phyloP scores from a whole-genome alignment of 2,888 invertebrate species.

The Phania funesta region DNA sequence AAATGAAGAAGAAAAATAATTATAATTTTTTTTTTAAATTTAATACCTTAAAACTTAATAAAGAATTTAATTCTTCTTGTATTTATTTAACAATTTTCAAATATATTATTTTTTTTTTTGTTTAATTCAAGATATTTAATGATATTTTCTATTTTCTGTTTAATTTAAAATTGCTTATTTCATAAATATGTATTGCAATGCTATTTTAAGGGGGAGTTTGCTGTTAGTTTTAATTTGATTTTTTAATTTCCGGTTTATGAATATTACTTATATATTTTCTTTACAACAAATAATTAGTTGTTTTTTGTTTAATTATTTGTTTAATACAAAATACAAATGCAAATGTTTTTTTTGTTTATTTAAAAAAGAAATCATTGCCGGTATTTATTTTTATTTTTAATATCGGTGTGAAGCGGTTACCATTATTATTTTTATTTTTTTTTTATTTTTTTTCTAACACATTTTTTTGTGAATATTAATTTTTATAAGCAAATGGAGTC shows the following conservation, averaged over 20 bases:
- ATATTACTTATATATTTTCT: slow-evolving; percentile 62
- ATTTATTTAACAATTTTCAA: slow-evolving; percentile 37
- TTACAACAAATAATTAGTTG: slow-evolving; percentile 63
- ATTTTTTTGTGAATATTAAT: slow-evolving; percentile 25
- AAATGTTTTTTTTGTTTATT: slow-evolving; percentile 9
- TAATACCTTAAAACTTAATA: slow-evolving; percentile 53
- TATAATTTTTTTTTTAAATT: slow-evolving; percentile 25
- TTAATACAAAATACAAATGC: slow-evolving; percentile 60
- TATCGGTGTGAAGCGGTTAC: slow-evolving; percentile 47
- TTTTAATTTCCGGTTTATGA: slow-evolving; percentile 17
- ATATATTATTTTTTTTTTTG: background rate
- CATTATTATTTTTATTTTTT: background rate
- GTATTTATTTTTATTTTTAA: slow-evolving; percentile 15
- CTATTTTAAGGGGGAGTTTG: slow-evolving; percentile 10
- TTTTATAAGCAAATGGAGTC: slow-evolving; percentile 55
- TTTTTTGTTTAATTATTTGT: slow-evolving; percentile 15
- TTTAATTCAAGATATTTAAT: slow-evolving; percentile 42
- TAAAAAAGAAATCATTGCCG: slow-evolving; percentile 57
- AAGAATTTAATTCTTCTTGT: slow-evolving; percentile 64
- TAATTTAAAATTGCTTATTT: slow-evolving; percentile 68
- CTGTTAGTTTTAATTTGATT: slow-evolving; percentile 17
- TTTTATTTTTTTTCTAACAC: background rate
- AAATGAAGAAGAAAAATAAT: slow-evolving; percentile 21
- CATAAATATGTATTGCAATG: slow-evolving; percentile 65
- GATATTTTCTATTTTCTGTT: slow-evolving; percentile 41